Conservation (phyloP, 1,140 invertebrate species). For the Euglossa dilemma region DNA sequence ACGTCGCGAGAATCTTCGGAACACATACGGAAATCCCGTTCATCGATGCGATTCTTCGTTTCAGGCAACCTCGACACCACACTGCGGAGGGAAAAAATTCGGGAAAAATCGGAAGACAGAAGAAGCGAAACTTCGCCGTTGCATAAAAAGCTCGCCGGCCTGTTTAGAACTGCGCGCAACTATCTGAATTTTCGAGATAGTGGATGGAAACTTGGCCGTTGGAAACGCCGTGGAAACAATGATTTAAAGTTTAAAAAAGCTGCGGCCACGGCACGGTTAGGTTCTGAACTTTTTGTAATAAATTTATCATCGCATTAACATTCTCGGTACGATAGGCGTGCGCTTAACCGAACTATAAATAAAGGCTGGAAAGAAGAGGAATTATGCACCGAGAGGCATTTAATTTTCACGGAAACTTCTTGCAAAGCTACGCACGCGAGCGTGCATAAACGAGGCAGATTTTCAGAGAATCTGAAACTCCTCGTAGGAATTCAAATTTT, state of each 20-base stretch:
- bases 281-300: slow-evolving; percentile 4
- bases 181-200: background rate
- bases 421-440: slow-evolving; percentile 24
- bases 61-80: no score
- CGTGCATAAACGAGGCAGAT: slow-evolving; percentile 21
- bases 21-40: no score
- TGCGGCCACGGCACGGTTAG: background rate
- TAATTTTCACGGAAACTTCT: slow-evolving; percentile 37
- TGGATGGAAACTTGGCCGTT: background rate
- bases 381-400: slow-evolving; percentile 41
- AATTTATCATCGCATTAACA: slow-evolving; percentile 49
- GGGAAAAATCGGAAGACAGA: background rate
- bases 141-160: background rate
- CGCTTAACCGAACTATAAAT: slow-evolving; percentile 39
- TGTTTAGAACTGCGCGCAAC: no score
- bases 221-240: background rate
- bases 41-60: no score
- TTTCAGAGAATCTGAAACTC: slow-evolving; percentile 34
- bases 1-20: background rate
- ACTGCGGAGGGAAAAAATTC: no score
- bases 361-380: slow-evolving; percentile 23
- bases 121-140: background rate
- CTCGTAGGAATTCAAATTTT: slow-evolving; percentile 15
- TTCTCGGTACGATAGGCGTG: slow-evolving; percentile 15
- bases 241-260: background rate